Conservation (phyloP, 2,113 vertebrate genomes). For the Helogale parvula region DNA sequence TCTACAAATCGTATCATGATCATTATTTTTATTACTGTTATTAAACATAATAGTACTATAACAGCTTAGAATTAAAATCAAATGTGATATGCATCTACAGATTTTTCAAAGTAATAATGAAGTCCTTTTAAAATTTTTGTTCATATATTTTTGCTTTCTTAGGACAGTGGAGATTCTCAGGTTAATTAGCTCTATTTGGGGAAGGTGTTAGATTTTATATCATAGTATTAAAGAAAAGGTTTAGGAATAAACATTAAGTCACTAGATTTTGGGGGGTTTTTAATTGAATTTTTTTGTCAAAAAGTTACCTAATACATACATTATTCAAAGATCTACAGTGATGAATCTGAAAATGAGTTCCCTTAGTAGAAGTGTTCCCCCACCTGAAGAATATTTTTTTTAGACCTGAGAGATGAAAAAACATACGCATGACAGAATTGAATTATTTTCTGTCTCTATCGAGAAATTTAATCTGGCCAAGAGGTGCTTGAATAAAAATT, state of each 20-base stretch:
- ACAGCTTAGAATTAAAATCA: neutral
- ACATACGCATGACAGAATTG: neutral
- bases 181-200: neutral
- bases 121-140: neutral
- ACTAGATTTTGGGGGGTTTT: neutral
- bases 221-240: neutral
- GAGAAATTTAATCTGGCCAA: slow-evolving; percentile 40
- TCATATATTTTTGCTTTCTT: neutral
- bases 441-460: neutral
- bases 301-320: neutral
- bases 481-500: slow-evolving; percentile 12
- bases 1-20: neutral
- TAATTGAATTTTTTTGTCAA: neutral
- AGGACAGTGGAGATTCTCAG: neutral
- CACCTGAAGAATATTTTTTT: neutral
- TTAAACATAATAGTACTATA: neutral
- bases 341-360: neutral
- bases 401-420: neutral
- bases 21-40: slow-evolving; percentile 2
- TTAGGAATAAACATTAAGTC: neutral
- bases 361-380: neutral
- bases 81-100: neutral
- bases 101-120: neutral
- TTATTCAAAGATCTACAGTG: neutral
- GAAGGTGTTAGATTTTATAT: neutral